Evolutionary conservation across 2,888 invertebrate species (phyloP), one percentile per base, ranked within the genome.

Genomic region (Rhamphomyia laevipes): DNA sequence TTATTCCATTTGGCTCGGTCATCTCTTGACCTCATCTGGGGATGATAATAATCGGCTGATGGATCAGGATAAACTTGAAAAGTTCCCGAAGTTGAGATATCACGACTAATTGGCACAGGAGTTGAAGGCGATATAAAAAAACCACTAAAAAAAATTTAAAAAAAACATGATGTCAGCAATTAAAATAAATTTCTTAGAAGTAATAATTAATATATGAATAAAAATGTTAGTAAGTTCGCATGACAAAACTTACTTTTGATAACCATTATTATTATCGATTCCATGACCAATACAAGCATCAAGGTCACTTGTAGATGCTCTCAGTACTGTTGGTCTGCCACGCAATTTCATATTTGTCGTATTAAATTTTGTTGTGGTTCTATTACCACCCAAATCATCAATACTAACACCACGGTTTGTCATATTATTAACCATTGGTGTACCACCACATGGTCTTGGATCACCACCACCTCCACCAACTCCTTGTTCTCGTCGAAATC

Each of bases 1-100:
- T 84, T 85, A 11, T 82, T 82, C 86, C 86, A 87, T 55, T 82
- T 80, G 1, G 78, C 77, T 4, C 85, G 73, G 30, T 83, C 83
- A 53, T 81, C 75, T 66, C 50, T 59, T 54, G 54, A 58, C 62
- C 56, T 63, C 2, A 40, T 40, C 13, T 40, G 40, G 16, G 37
- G 10, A 16, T n/a, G 15, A 58, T 61, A 65, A 63, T 59, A 73
- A 57, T 61, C 67, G 49, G 67, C 67, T 0, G 58, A 56, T 37
- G 58, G 56, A 43, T 64, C 65, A 3, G 64, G 59, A 54, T 66
- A 63, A 37, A 69, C 59, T 48, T 62, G 67, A 50, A 66, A 69
- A 4, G 68, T 69, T 43, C 68, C 68, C 4, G 68, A 67, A 1
- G 68, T 65, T 40, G 70, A 69, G n/a, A 70, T 59, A 52, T 70